Base-by-base conservation (phyloP, 2,888 invertebrate species). In the Hemithea aestivaria region DNA sequence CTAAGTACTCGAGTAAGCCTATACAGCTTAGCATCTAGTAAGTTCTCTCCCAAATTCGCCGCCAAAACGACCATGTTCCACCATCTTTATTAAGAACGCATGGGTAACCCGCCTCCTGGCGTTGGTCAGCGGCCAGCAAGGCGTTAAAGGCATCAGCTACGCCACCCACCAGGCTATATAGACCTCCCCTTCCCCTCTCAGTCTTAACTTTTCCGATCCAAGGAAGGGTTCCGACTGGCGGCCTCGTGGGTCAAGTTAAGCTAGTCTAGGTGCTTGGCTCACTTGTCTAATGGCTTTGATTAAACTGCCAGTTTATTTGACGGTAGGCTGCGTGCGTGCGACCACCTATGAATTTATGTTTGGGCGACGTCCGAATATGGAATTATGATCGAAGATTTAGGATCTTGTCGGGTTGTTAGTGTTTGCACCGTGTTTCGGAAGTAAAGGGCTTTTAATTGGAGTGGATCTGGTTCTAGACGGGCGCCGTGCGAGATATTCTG, bases 301-400 rank as follows among this genome's bases (percentile, higher is more conserved):
- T 85, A 84, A 83, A 84, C 84, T 84, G 85, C 82, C 85, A 85
- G 85, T 84, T 85, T 85, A 83, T 85, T 84, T 82, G 83, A 83
- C 83, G 83, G 76, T 84, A 79, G 73, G 82, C 71, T 84, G 83
- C 80, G 80, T 79, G 71, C 74, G 73, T 74, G 73, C 74, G 73
- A 63, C 81, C 82, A 81, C 78, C 78, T 82, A 83, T 84, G 78
- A 83, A 84, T 85, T 84, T 83, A 83, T 82, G 82, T 80, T 76
- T 76, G 79, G 77, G 66, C 76, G 75, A 69, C 68, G 71, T 66
- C 69, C 65, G 71, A 69, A 66, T 72, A 70, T 73, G 73, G 69
- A 78, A 77, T 76, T 81, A 73, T 78, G 73, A 78, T 73, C 65
- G 67, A 69, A 76, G 76, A 75, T 76, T 71, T 71, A 60, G 70